Evolutionary conservation across 2,888 invertebrate genomes (phyloP).

Genomic region (Lasioglossum calceatum): DNA sequence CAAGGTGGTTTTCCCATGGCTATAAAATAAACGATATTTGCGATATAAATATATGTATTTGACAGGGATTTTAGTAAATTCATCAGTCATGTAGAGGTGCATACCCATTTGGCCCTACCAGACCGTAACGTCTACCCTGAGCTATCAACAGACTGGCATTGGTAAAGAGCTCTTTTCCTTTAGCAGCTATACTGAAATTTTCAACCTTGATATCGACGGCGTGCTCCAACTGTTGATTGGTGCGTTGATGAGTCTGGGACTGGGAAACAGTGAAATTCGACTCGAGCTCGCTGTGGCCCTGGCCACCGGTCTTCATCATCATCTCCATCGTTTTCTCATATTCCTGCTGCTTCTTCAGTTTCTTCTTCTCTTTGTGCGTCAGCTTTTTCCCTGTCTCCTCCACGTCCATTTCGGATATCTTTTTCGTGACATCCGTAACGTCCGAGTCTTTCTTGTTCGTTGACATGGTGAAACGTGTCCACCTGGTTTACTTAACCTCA

Average conservation of each 20-base stretch:
- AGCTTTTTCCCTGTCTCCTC: conserved; percentile 88
- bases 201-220: conserved; percentile 99
- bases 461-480: conserved; percentile 70
- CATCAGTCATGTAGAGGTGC: conserved; percentile 57
- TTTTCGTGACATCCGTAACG: conserved; percentile 74
- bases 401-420: conserved; percentile 76
- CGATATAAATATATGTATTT: not conserved
- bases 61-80: not conserved
- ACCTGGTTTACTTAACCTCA: conserved; percentile 56
- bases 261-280: conserved; percentile 98
- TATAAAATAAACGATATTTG: conserved; percentile 78
- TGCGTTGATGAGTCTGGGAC: conserved; percentile 86
- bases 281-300: conserved; percentile 95
- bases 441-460: conserved; percentile 67
- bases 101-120: conserved; percentile 99
- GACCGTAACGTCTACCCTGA: conserved; percentile 96
- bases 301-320: conserved; percentile 94
- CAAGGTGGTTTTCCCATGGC: conserved; percentile 99
- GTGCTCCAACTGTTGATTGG: conserved; percentile 89
- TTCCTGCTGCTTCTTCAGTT: conserved; percentile 94
- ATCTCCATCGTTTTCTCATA: conserved; percentile 95
- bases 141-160: conserved; percentile 98
- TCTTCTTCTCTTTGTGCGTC: conserved; percentile 96
- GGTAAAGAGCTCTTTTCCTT: conserved; percentile 98
- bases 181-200: conserved; percentile 98